Evolutionary conservation across 2,888 invertebrate species (phyloP).

Genomic region (Creontiades dilutus): DNA sequence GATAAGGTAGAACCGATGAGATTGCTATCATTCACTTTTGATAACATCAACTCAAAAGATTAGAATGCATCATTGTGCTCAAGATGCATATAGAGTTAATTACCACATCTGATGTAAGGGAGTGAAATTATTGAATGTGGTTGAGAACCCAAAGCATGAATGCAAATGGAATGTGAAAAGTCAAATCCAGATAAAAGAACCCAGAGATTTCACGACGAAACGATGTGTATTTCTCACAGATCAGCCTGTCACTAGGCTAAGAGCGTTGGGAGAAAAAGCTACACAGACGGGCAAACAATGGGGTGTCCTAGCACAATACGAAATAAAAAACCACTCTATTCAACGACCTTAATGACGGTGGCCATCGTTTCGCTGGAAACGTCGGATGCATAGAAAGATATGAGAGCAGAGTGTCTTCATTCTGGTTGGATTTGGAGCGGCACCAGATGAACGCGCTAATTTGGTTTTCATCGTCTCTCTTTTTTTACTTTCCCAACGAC

Average conservation of each 20-base stretch:
- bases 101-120: no score
- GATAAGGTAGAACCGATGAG: no score
- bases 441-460: neutral
- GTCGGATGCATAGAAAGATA: slow-evolving; percentile 14
- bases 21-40: no score
- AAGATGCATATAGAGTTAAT: no score
- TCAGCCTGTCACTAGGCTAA: neutral
- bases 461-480: no score
- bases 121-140: no score
- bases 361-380: slow-evolving; percentile 19
- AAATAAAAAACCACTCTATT: slow-evolving; percentile 25
- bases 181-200: neutral
- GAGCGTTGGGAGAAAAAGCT: slow-evolving; percentile 30
- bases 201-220: slow-evolving; percentile 2
- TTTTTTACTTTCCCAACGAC: no score
- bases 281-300: neutral
- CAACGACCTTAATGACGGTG: slow-evolving; percentile 26
- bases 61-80: no score
- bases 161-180: no score
- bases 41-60: no score
- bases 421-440: slow-evolving; percentile 8
- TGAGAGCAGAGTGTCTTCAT: neutral
- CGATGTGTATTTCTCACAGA: neutral
- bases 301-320: slow-evolving; percentile 16
- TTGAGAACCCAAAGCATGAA: no score